Conservation (phyloP, 1,140 invertebrate species). For the Cardiocondyla obscurior region DNA sequence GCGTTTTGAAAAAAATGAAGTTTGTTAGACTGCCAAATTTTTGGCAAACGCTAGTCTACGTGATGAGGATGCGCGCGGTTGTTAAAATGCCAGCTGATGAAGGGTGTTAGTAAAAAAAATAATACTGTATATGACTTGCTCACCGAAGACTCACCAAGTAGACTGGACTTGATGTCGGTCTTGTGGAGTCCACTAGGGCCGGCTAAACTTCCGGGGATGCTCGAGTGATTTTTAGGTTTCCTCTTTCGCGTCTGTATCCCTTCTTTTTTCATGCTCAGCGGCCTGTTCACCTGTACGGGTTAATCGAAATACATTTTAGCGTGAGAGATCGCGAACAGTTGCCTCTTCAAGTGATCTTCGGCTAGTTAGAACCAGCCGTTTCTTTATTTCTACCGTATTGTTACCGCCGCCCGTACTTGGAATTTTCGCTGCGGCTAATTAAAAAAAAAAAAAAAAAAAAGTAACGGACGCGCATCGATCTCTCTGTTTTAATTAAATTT, state of each 20-base stretch:
- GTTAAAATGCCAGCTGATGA: conserved; percentile 1
- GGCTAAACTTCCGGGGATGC: conserved; percentile 66
- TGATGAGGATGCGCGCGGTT: not conserved
- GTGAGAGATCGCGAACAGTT: not conserved
- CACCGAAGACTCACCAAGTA: conserved; percentile 83
- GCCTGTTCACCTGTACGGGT: conserved; percentile 89
- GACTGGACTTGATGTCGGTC: conserved; percentile 80
- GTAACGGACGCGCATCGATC: not conserved
- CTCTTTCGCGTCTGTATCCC: conserved; percentile 96
- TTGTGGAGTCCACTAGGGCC: conserved; percentile 78
- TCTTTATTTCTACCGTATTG: no score
- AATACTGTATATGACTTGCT: conserved; percentile 71
- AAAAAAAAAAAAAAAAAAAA: not conserved
- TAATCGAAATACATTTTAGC: not conserved
- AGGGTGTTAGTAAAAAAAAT: conserved; percentile 11
- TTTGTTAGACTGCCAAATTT: not conserved
- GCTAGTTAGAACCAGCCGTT: not conserved
- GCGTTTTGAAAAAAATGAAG: not conserved
- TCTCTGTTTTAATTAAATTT: conserved; percentile 60
- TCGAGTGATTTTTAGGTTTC: conserved; percentile 89
- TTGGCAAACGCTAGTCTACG: not conserved
- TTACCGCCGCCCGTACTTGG: no score
- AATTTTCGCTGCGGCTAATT: not conserved
- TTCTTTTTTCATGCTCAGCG: conserved; percentile 97
- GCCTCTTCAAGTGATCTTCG: not conserved